A percentile compares a stretch with the other conserved stretches of the same genome.
Conservation (phyloP, 1,140 invertebrate species). For the Rhyacophila brunnea region DNA sequence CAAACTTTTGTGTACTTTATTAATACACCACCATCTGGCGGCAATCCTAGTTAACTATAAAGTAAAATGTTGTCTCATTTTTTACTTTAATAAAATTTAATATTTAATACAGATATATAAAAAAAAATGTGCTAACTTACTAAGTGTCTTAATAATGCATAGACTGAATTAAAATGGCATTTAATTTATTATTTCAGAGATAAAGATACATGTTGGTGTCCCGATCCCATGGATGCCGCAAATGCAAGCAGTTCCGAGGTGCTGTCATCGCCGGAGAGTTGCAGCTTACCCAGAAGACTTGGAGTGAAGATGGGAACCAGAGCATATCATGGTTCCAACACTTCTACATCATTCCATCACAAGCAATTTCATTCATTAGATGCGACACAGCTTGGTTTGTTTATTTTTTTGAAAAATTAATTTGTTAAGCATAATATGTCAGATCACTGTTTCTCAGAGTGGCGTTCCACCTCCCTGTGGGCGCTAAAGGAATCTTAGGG, state of each 20-base stretch:
- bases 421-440: too few relatives aligned
- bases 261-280: conserved; percentile 49
- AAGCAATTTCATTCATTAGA: conserved; percentile 34
- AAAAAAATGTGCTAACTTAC: conserved; percentile 1
- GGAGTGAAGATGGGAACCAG: conserved; percentile 72
- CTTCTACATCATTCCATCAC: conserved; percentile 37
- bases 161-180: neutral
- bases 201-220: conserved; percentile 15
- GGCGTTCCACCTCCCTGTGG: too few relatives aligned
- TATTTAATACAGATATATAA: too few relatives aligned
- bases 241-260: conserved; percentile 33
- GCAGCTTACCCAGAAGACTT: conserved; percentile 59
- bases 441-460: too few relatives aligned
- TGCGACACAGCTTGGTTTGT: conserved; percentile 24
- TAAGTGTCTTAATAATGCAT: neutral
- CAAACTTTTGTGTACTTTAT: too few relatives aligned
- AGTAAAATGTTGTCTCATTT: too few relatives aligned
- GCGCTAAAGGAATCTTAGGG: too few relatives aligned
- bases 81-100: too few relatives aligned
- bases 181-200: conserved; percentile 13
- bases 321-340: conserved; percentile 56
- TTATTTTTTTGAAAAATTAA: too few relatives aligned
- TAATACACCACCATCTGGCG: too few relatives aligned
- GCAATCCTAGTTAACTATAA: too few relatives aligned
- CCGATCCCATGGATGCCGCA: conserved; percentile 15